Evolutionary conservation across 2,113 vertebrate species (phyloP), one percentile per base, ranked within the genome.

Genomic region (Dendropsophus ebraccatus): DNA sequence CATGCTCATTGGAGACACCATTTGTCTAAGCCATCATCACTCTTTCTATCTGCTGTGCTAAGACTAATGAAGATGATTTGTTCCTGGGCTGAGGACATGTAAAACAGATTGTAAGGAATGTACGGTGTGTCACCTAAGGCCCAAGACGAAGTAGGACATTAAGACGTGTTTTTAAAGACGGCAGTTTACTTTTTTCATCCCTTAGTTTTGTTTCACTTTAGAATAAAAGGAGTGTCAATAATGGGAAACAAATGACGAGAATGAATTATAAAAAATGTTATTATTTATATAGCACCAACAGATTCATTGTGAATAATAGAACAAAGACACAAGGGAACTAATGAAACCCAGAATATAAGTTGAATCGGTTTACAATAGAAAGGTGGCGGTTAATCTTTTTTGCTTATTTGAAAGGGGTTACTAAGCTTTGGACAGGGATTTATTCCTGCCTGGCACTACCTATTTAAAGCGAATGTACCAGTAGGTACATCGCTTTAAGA

Each of bases 1-100:
- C 83, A 0, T 1, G 89, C 88, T 87, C 81, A 81, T 89, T 85
- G 84, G 84, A 88, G 62, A 41, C 89, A 82, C 65, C 86, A 78
- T 89, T 91, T 89, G 81, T 80, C 87, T 90, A 86, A 90, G 91
- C 90, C 89, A 91, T 91, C 88, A 88, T 60, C 49, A 49, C 82
- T 88, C 80, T 90, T 87, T 90, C 88, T 87, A 85, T 86, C 56
- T 85, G 70, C 81, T 89, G 88, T 73, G 49, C 83, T 81, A 77
- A n/a, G 88, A 58, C 81, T 92, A 87, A 90, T 90, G 87, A 87
- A 87, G 88, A 74, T 88, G 79, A 72, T 90, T 81, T 87, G 50
- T 88, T 88, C 86, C 90, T 89, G 89, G 89, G 87, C 83, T 86
- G 87, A 81, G 52, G 78, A 83, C 87, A 88, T 90, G 88, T 89